Conservation (phyloP, 2,888 invertebrate genomes). For the Hydraecia micacea region DNA sequence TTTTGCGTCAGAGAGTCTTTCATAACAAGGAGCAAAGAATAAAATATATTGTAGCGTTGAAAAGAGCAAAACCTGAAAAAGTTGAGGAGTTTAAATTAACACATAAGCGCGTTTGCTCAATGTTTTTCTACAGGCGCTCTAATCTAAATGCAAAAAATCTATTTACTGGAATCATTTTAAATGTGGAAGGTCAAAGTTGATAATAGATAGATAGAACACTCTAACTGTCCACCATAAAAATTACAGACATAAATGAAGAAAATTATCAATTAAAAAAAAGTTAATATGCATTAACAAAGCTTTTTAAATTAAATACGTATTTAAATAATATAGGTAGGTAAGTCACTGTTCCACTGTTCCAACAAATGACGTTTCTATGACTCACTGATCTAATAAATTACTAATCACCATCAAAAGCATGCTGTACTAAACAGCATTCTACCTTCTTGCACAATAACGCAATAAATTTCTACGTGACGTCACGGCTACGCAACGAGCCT, state of each 20-base stretch:
- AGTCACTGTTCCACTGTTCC: background rate
- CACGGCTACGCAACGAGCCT: slow-evolving; percentile 65
- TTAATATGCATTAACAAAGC: background rate
- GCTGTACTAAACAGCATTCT: slow-evolving; percentile 26
- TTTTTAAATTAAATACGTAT: background rate
- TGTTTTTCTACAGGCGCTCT: background rate
- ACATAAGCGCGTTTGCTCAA: slow-evolving; percentile 5
- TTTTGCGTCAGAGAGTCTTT: slow-evolving; percentile 40
- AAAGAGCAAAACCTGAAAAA: background rate
- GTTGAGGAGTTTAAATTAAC: background rate
- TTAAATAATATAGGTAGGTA: background rate
- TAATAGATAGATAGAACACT: background rate
- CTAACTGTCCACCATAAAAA: background rate
- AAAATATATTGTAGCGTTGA: slow-evolving; percentile 2
- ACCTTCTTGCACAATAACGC: slow-evolving; percentile 50
- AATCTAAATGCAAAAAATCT: too few species aligned
- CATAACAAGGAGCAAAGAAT: slow-evolving; percentile 35
- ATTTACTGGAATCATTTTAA: background rate
- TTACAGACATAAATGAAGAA: background rate
- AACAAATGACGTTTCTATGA: slow-evolving; percentile 1
- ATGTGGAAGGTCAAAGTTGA: background rate
- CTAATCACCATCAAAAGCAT: slow-evolving; percentile 12
- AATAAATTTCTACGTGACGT: slow-evolving; percentile 54
- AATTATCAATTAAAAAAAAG: too few species aligned
- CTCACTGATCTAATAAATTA: slow-evolving; percentile 9